Conservation (phyloP, 2,113 vertebrate genomes). For the Psittacula cyanocephala region DNA sequence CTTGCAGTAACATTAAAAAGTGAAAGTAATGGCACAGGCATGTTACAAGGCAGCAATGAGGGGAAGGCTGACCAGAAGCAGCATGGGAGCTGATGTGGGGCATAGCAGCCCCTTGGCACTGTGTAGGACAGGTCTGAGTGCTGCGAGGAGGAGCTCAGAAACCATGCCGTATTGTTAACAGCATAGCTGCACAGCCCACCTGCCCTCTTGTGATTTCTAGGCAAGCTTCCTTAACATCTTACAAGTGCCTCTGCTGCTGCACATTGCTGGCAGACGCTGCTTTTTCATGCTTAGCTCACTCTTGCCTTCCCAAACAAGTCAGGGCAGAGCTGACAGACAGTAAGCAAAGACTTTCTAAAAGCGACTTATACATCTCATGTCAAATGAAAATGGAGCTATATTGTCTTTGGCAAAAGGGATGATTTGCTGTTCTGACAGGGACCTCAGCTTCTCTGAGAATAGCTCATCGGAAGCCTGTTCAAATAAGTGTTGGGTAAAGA, state of each 20-base stretch:
- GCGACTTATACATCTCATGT: rapidly evolving
- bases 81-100: background rate
- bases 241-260: background rate
- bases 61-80: background rate
- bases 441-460: background rate
- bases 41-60: background rate
- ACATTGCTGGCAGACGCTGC: background rate
- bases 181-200: background rate
- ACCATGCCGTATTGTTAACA: background rate
- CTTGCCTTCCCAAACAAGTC: background rate
- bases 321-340: background rate
- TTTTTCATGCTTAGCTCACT: background rate
- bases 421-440: background rate
- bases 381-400: background rate
- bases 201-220: background rate
- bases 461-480: background rate
- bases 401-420: background rate
- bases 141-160: background rate
- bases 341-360: background rate
- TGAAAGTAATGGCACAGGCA: background rate
- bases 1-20: background rate
- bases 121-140: background rate
- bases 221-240: background rate
- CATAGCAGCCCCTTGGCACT: background rate
- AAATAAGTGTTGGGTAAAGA: background rate